Base-by-base conservation (phyloP, 2,888 invertebrate genomes). In the Philereme transversata region DNA sequence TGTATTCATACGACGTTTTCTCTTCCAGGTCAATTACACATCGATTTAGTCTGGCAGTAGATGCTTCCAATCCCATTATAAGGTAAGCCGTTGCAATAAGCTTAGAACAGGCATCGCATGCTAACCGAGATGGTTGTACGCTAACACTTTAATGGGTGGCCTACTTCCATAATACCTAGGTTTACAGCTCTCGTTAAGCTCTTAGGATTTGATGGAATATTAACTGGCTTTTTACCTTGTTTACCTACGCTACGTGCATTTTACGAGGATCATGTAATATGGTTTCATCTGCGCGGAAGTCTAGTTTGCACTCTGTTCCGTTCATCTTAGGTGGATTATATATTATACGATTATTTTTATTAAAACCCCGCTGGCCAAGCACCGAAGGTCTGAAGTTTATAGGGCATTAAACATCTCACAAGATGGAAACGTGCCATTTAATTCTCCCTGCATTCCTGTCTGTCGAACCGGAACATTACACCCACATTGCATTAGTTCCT, bases 1-100 rank as follows among this genome's bases (percentile, higher is more conserved):
- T 49, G 54, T 62, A 51, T 70, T 69, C 70, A 51, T 56, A 48
- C 38, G 53, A 53, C 53, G 50, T 62, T 78, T 70, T 73, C 74
- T 84, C 76, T 87, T 86, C 41, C 86, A 88, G 88, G 85, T 88
- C 87, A 87, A 86, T 88, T 84, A 84, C 76, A 73, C 73, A 76
- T 70, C 73, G 69, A 70, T 70, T 65, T 69, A 72, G 69, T 70
- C 75, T 73, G 70, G 74, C 71, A 76, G 76, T 76, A 73, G 72
- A 74, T 70, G 72, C 76, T 75, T 75, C 75, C 76, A 75, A 67
- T 72, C 65, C 70, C 64, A 68, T 70, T 70, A 66, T 71, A 68
- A 81, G 82, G 82, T 83, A 79, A 79, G 79, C 64, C 60, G 59
- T 68, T 45, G 49, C 67, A 58, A 64, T 64, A 64, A 61, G 62